phyloP scores from a whole-genome alignment of 2,888 invertebrate species.

The Nomada lathburiana region DNA sequence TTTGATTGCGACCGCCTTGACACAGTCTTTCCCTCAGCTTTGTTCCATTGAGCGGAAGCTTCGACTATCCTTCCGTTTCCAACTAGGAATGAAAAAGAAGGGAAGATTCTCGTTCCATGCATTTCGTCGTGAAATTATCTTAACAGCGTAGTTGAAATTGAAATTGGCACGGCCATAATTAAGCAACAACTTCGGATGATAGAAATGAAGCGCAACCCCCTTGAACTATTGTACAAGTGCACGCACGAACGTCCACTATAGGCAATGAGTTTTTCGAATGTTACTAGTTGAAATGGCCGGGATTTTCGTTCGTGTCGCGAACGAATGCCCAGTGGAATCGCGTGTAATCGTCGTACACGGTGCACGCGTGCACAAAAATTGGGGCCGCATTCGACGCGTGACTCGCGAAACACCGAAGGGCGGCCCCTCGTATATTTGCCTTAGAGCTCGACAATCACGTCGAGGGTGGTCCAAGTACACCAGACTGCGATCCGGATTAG shows the following conservation, averaged over 20 bases:
- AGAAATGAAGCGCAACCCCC: not conserved
- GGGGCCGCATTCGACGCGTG: slow-evolving; percentile 58
- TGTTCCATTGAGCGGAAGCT: not conserved
- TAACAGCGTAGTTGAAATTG: too few species aligned
- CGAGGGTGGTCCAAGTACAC: slow-evolving; percentile 76
- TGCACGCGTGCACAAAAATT: slow-evolving; percentile 61
- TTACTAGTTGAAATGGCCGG: slow-evolving; percentile 56
- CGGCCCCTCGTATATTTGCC: slow-evolving; percentile 73
- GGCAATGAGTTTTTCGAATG: slow-evolving; percentile 56
- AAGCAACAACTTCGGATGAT: not conserved
- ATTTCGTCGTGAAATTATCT: not conserved
- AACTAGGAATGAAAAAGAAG: too few species aligned
- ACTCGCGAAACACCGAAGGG: slow-evolving; percentile 56
- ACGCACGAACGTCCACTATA: slow-evolving; percentile 20
- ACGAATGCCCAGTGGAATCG: slow-evolving; percentile 69
- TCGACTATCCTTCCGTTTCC: not conserved
- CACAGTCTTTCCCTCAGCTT: slow-evolving; percentile 37
- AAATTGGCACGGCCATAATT: too few species aligned
- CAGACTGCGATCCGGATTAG: slow-evolving; percentile 77
- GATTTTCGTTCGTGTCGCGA: slow-evolving; percentile 63
- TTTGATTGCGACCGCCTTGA: slow-evolving; percentile 79
- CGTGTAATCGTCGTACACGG: slow-evolving; percentile 65
- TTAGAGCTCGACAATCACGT: slow-evolving; percentile 80
- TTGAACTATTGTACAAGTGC: not conserved
- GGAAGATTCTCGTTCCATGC: not conserved